phyloP scores from a whole-genome alignment of 2,888 invertebrate genomes.

The Tachystola acroxantha region DNA sequence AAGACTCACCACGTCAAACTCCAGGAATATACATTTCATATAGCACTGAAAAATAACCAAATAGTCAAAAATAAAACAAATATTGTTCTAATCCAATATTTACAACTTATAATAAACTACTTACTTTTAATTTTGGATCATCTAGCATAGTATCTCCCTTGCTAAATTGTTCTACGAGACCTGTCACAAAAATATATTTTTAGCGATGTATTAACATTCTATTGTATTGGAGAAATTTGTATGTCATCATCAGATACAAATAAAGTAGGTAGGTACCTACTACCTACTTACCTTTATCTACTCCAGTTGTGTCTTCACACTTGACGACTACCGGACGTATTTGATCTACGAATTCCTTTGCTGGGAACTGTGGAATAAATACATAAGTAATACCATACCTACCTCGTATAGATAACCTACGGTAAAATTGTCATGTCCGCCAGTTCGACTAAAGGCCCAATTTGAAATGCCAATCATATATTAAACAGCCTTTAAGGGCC shows the following conservation, averaged over 20 bases:
- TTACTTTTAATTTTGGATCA: slow-evolving; percentile 28
- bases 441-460: too few species aligned
- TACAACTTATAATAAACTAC: background rate
- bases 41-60: slow-evolving; percentile 26
- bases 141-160: slow-evolving; percentile 26
- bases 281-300: slow-evolving; percentile 25
- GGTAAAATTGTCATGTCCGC: too few species aligned
- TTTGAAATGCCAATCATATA: too few species aligned
- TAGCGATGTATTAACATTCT: too few species aligned
- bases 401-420: too few species aligned
- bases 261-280: too few species aligned
- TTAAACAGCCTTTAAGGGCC: too few species aligned
- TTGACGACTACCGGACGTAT: slow-evolving; percentile 24
- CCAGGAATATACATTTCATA: slow-evolving; percentile 33
- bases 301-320: slow-evolving; percentile 25
- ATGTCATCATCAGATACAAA: too few species aligned
- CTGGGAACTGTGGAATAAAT: slow-evolving; percentile 23
- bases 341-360: slow-evolving; percentile 25
- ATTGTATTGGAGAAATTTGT: too few species aligned
- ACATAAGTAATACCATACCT: too few species aligned
- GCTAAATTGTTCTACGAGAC: slow-evolving; percentile 25
- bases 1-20: slow-evolving; percentile 29
- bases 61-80: background rate
- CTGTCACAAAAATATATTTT: slow-evolving; percentile 17
- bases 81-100: too few species aligned